Evolutionary conservation across 2,113 vertebrate species (phyloP).

Genomic region (Strix uralensis): DNA sequence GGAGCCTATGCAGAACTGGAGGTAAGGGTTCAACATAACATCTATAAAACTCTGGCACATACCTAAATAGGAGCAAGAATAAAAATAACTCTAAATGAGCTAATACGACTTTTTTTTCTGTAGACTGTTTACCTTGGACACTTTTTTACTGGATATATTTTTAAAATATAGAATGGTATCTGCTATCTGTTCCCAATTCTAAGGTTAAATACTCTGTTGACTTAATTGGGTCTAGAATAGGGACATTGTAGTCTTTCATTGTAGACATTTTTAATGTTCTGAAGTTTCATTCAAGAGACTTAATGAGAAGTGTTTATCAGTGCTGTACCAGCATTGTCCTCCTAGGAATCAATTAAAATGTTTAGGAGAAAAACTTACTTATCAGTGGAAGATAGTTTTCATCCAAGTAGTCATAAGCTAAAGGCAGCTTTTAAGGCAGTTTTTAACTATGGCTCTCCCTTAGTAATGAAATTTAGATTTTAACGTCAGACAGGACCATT

Average conservation of each 20-base stretch:
- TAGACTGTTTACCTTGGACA: neutral
- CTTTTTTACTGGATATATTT: neutral
- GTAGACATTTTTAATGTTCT: neutral
- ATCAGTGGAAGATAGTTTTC: neutral
- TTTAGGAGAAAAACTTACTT: neutral
- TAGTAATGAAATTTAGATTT: neutral
- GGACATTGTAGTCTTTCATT: no score
- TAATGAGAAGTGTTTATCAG: neutral
- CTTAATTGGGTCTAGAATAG: neutral
- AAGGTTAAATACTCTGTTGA: neutral
- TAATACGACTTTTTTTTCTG: neutral
- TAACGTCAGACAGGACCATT: neutral
- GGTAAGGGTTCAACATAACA: slow-evolving; percentile 24
- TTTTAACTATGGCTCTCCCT: neutral
- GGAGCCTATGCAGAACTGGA: slow-evolving; percentile 41
- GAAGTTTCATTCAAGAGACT: neutral
- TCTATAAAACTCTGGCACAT: neutral
- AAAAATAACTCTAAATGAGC: neutral
- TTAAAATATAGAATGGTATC: neutral
- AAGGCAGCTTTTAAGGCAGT: neutral
- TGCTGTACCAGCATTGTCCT: neutral
- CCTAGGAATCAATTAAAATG: neutral
- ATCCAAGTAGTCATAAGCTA: neutral
- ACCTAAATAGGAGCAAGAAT: neutral
- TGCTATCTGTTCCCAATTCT: neutral